Evolutionary conservation across 2,888 invertebrate species (phyloP), one percentile per base, ranked within the genome.

Genomic region (Tipula unca): DNA sequence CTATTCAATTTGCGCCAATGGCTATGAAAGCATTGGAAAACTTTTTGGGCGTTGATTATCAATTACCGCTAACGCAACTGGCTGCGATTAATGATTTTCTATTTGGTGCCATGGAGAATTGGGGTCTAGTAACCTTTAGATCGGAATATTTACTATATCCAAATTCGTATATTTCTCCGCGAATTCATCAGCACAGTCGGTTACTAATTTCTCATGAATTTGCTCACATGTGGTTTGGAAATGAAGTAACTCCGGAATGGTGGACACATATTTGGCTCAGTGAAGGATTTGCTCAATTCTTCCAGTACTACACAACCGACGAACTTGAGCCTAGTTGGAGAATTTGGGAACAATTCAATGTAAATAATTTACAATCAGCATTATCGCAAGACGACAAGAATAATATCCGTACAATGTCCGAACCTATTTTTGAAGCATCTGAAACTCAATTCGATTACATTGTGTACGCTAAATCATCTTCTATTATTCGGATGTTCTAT

Each of bases 201-300:
- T 89, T 91, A 4, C 91, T 92, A 86, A 91, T 92, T 69, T 90
- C 91, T 85, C 92, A 92, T 88, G 92, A 92, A 87, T 92, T 92
- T 85, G 89, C 90, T 0, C 96, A 96, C 88, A 93, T 93, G 92
- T 95, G 95, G 95, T 95, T 95, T 88, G 95, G 95, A 0, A 94
- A 95, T 88, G 92, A 93, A 87, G 93, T 95, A 5, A 92, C 94
- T 0, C 92, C 93, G 0, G 89, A 91, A 3, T 94, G 93, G 90
- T 95, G 94, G 94, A 92, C 92, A 0, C 93, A 92, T 87, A 92
- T 93, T 0, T 94, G 94, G 94, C 89, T 94, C 1, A 94, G 93
- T 87, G 94, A 94, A 88, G 94, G 93, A 0, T 94, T 94, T 87
- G 94, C 94, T 0, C 93, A 92, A 88, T 94, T 93, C 90, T 94